phyloP scores from a whole-genome alignment of 2,888 invertebrate genomes.

The Argynnis bischoffii region DNA sequence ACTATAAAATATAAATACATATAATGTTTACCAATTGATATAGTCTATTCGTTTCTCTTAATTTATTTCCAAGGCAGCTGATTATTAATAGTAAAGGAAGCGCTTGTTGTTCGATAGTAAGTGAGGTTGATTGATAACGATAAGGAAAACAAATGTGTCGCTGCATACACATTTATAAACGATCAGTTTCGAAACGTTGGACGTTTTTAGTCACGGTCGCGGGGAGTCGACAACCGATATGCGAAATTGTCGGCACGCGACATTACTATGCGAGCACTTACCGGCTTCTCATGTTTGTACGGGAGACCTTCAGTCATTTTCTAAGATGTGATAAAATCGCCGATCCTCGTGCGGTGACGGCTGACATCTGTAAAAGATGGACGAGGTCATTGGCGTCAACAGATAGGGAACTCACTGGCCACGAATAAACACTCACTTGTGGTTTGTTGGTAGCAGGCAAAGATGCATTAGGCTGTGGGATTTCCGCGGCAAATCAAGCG shows the following conservation, averaged over 20 bases:
- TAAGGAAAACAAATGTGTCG: constrained; percentile 28
- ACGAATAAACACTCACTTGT: constrained; percentile 62
- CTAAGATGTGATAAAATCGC: constrained; percentile 79
- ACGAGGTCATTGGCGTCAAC: constrained; percentile 62
- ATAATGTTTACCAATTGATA: constrained; percentile 15
- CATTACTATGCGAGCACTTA: constrained; percentile 53
- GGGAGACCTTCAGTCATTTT: constrained; percentile 79
- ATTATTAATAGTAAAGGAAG: constrained; percentile 18
- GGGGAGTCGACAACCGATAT: constrained; percentile 35
- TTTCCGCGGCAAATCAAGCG: constrained; percentile 62
- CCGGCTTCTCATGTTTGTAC: constrained; percentile 73
- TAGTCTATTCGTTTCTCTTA: not conserved
- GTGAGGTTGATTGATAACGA: constrained; percentile 34
- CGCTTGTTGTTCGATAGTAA: not conserved
- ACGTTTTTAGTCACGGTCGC: constrained; percentile 40
- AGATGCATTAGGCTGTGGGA: constrained; percentile 69
- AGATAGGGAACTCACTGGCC: not conserved
- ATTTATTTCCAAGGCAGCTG: constrained; percentile 2
- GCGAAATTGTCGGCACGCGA: constrained; percentile 28
- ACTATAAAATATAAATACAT: constrained; percentile 16
- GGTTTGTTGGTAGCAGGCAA: constrained; percentile 63
- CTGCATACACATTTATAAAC: constrained; percentile 19
- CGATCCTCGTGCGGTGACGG: constrained; percentile 76
- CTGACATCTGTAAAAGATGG: constrained; percentile 77
- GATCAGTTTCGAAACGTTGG: constrained; percentile 27